Evolutionary conservation across 2,113 vertebrate genomes (phyloP), one percentile per base, ranked within the genome.

Genomic region (Panurus biarmicus): DNA sequence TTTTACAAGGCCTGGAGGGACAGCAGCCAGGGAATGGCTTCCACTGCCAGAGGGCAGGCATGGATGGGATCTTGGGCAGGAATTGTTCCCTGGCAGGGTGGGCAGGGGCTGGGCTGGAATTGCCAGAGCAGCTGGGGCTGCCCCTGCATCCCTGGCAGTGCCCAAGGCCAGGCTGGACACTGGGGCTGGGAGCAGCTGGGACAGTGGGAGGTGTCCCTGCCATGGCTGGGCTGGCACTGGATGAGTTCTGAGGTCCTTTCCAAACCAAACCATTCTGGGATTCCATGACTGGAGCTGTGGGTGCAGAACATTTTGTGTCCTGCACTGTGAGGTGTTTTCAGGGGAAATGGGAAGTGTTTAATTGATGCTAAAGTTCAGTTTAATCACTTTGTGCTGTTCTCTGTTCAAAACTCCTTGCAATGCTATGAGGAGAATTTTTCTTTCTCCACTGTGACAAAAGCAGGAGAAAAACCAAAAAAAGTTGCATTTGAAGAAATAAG

Each of bases 221-320:
- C 53, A 4, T 2, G 53, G 33, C 23, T 6, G 22, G n/a, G 28
- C 11, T 53, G 50, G 23, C 1, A 10, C 8, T 12, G 29, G 50
- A 0, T 29, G 35, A 0, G 15, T 0, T 24, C 57, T 44, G 2
- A 31, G 12, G 11, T 44, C 36, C 13, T 42, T 42, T 42, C 42
- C 15, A 42, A 42, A 42, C 36, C 53, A 44, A 9, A 12, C 25
- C 45, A 5, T 18, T 31, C 21, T 2, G 2, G 15, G 24, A 35
- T 61, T 47, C 40, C 4, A 1, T 29, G 48, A 11, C 11, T 25
- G 16, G 60, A 61, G 60, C 7, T 84, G 47, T 71, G 74, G 23
- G 56, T 60, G 29, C 24, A 35, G 47, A 42, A 3, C 21, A 20
- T 19, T 15, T 15, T 25, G 28, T 84, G 57, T 25, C 60, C 51